Conservation (phyloP, 2,113 vertebrate genomes). For the Hystrix brachyura region DNA sequence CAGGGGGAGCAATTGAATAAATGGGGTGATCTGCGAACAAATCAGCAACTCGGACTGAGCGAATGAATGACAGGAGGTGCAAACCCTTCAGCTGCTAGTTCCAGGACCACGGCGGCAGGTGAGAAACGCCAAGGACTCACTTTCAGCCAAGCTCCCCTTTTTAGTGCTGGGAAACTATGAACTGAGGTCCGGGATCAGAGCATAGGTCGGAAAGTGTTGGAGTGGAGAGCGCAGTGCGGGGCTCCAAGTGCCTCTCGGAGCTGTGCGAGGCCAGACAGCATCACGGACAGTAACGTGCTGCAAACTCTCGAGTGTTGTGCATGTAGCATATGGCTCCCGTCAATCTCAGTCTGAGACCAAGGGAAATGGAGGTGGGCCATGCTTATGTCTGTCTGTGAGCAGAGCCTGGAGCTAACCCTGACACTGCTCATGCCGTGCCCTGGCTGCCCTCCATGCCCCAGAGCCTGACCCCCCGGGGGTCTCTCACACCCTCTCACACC, state of each 20-base stretch:
- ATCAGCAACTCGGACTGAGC: background rate
- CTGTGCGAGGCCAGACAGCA: background rate
- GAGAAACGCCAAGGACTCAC: background rate
- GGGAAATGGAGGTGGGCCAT: background rate
- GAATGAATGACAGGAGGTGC: background rate
- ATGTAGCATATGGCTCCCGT: background rate
- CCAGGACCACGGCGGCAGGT: background rate
- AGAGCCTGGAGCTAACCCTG: background rate
- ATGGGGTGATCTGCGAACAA: background rate
- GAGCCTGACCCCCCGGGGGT: background rate
- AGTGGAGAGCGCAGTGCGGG: background rate
- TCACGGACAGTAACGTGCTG: rapidly evolving
- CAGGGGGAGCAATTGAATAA: background rate
- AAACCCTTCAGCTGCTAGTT: background rate
- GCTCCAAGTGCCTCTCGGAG: background rate
- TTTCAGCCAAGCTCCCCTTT: background rate
- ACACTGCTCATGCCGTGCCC: background rate
- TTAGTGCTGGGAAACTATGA: background rate
- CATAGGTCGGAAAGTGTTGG: too few species aligned
- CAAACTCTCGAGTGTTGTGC: background rate
- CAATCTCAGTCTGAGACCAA: background rate
- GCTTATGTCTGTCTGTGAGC: background rate
- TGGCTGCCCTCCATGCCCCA: background rate
- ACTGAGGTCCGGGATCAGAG: background rate
- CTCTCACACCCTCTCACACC: background rate